Conservation (phyloP, 2,797 vertebrate genomes). For the Alca torda region DNA sequence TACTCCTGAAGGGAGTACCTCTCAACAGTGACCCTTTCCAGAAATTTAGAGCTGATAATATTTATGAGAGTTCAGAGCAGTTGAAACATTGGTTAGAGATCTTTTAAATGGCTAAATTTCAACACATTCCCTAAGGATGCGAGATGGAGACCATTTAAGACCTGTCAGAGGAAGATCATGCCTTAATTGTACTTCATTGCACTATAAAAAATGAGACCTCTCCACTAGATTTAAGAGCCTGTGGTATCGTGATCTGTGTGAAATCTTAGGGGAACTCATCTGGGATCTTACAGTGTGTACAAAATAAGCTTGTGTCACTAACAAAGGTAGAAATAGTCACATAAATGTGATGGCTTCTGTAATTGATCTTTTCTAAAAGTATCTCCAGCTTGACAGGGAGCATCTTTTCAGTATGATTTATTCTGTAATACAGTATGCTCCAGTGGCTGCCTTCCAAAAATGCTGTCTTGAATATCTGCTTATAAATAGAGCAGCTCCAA, state of each 20-base stretch:
- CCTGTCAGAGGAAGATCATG: slow-evolving; percentile 29
- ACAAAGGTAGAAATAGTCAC: slow-evolving; percentile 28
- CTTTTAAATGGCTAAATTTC: slow-evolving; percentile 47
- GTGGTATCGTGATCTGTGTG: background rate
- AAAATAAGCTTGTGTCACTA: slow-evolving; percentile 20
- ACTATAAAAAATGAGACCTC: slow-evolving; percentile 18
- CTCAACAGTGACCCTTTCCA: slow-evolving; percentile 4
- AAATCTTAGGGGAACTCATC: slow-evolving; percentile 24
- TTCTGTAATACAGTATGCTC: slow-evolving; percentile 37
- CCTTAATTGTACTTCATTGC: slow-evolving; percentile 30
- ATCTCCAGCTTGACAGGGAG: slow-evolving; percentile 22
- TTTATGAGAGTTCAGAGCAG: slow-evolving; percentile 30
- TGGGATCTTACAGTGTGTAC: background rate
- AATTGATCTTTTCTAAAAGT: slow-evolving; percentile 43
- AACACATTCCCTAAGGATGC: slow-evolving; percentile 11
- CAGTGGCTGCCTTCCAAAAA: slow-evolving; percentile 56
- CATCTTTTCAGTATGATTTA: slow-evolving; percentile 52
- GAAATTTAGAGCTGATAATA: slow-evolving; percentile 33
- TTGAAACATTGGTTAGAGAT: slow-evolving; percentile 13
- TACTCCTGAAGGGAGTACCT: slow-evolving; percentile 8
- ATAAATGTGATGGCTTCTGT: slow-evolving; percentile 47
- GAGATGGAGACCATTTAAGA: slow-evolving; percentile 25
- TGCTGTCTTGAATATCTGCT: background rate
- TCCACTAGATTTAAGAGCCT: slow-evolving; percentile 37
- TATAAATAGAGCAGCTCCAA: slow-evolving; percentile 8